Evolutionary conservation across 35 echinoderm and acorn worm genomes (phyloP), one percentile per base, ranked within the genome.

Genomic region (Eucidaris tribuloides): DNA sequence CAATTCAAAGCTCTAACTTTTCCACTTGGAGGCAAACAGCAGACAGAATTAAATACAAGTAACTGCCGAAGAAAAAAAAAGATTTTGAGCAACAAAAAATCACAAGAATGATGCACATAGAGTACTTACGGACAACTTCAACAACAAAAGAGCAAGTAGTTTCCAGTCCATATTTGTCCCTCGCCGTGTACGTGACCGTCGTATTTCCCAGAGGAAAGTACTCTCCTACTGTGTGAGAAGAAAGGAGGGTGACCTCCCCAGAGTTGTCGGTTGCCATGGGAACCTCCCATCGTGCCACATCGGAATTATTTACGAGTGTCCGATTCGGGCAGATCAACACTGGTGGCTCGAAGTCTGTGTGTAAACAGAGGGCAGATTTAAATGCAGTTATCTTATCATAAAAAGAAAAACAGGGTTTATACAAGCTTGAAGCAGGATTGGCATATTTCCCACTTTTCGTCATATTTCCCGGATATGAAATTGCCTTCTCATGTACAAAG

Each of bases 151-250:
- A 79, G 17, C 43, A 57, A 24, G 25, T 79, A 15, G 46, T 36
- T 34, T 52, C 22, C 23, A 52, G 28, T 54, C 49, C 46, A 39
- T 13, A 24, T 79, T 30, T 30, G 38, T 79, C 77, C 3, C 3
- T 55, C 0, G 77, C 77, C 23, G 77, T 79, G 49, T 79, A 79
- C 14, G 77, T 52, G 25, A 79, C 77, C 13, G 43, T 79, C 27
- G 77, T 79, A 46, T 79, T 79, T 25, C 77, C 77, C 13, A 79
- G 19, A 9, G 77, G 77, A 18, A 79, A 79, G 45, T 48, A 52
- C 2, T 79, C 23, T 39, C 77, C 77, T 2, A 57, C 29, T 9
- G 43, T 18, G 54, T 79, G 77, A 32, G 44, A 50, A 30, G 77
- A 79, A 13, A 35, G 27, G 2, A 79, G 29, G 27, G 1, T 36